Percentiles rank a stretch among this genome's conserved stretches.
Evolutionary conservation across 2,888 invertebrate genomes (phyloP).

Genomic region (Nomada flava): DNA sequence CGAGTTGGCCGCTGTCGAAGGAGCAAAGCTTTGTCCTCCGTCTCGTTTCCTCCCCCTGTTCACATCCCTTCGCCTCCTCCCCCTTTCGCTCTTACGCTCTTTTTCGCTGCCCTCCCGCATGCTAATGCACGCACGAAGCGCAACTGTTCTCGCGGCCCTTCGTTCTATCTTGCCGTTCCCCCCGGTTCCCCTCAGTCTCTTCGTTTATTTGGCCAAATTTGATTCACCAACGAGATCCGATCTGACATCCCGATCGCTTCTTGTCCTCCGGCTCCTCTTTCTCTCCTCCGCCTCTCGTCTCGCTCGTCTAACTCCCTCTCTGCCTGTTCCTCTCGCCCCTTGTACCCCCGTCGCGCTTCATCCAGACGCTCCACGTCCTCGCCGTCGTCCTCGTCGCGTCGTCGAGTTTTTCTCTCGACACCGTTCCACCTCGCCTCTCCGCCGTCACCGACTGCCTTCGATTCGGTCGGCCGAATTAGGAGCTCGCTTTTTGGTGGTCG

Average conservation of each 20-base stretch:
- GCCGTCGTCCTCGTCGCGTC: conserved; percentile 47
- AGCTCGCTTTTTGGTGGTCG: conserved; percentile 72
- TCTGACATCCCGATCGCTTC: conserved; percentile 81
- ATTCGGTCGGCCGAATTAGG: conserved; percentile 70
- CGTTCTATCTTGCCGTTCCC: conserved; percentile 56
- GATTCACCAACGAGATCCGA: conserved; percentile 78
- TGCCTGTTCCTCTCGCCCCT: conserved; percentile 49
- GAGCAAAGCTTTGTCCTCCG: conserved; percentile 58
- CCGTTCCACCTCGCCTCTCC: conserved; percentile 61
- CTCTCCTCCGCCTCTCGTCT: conserved; percentile 32
- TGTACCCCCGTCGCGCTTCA: conserved; percentile 53
- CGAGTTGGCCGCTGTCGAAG: conserved; percentile 60
- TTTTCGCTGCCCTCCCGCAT: conserved; percentile 77
- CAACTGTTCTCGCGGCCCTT: conserved; percentile 81
- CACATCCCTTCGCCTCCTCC: conserved; percentile 40
- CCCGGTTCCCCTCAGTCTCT: conserved; percentile 56
- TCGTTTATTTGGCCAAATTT: conserved; percentile 74
- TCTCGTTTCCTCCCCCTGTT: conserved; percentile 59
- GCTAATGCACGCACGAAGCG: conserved; percentile 81
- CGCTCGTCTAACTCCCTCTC: conserved; percentile 37
- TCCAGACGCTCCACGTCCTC: conserved; percentile 52
- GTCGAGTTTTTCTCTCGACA: conserved; percentile 72
- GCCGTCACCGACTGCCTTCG: conserved; percentile 48
- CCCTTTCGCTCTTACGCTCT: conserved; percentile 56
- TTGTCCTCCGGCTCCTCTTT: conserved; percentile 69